Base-by-base conservation (phyloP, 2,113 vertebrate species). In the Tichodroma muraria region DNA sequence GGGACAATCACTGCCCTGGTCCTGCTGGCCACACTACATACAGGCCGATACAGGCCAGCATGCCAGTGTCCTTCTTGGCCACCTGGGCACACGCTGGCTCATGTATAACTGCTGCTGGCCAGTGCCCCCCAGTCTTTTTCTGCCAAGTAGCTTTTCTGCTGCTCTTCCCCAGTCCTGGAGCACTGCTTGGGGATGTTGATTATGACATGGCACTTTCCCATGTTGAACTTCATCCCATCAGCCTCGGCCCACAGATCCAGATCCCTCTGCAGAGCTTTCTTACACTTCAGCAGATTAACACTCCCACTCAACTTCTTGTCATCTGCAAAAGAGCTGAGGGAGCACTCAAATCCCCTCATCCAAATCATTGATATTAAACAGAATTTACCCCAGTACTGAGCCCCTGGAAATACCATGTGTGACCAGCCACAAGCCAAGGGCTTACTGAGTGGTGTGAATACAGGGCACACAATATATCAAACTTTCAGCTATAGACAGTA, bases 141-240 rank as follows among this genome's bases (percentile, higher is more conserved):
- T 14, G 7, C 28, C 6, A 2, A n/a, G 52, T 15, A 60, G 22
- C 45, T 78, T 52, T 78, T 57, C 27, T 61, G 31, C 30, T 30
- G 37, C 38, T 33, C 38, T 57, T 31, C 25, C 19, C 45, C 38
- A 47, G 1, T 54, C 40, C 19, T 63, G 35, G 9, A 80, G 40
- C 9, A 7, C 8, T 50, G 14, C 54, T 3, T 30, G 61, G 27
- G 8, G 16, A 10, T 75, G 33, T 28, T 72, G 52, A 19, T 45
- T 45, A 45, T 66, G 13, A 54, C 19, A 15, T 3, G 0, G 27
- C 28, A 22, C 27, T 75, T 38, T 8, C 9, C 49, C 2, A 0
- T n/a, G 8, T 33, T 38, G 24, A n/a, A 63, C 17, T 23, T 76
- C 33, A 52, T 57, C 38, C 28, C 19, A 5, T 4, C 56, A 63